Conservation (phyloP, 1,140 invertebrate species). For the Drosophila pachea region DNA sequence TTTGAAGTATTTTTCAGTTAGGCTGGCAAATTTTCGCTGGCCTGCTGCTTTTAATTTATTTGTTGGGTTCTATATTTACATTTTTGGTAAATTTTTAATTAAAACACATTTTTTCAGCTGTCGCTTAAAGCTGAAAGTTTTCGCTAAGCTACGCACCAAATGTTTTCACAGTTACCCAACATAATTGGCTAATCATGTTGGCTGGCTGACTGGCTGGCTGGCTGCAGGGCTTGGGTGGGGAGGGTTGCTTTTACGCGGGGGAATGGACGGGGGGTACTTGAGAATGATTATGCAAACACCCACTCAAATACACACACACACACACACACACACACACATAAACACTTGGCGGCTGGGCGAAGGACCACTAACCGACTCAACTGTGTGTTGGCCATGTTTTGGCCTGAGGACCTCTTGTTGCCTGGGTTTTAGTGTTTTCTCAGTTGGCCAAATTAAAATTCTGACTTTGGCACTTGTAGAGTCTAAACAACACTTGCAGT, state of each 20-base stretch:
- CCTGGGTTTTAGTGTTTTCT: slow-evolving; percentile 18
- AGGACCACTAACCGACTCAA: slow-evolving; percentile 23
- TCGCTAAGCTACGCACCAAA: slow-evolving; percentile 30
- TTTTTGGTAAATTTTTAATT: slow-evolving; percentile 68
- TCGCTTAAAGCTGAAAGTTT: slow-evolving; percentile 55
- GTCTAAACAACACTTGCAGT: slow-evolving; percentile 24
- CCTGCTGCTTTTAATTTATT: slow-evolving; percentile 30
- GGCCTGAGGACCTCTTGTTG: slow-evolving; percentile 22
- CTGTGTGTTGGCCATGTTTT: slow-evolving; percentile 30
- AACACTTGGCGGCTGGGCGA: neutral
- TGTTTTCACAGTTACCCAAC: slow-evolving; percentile 43
- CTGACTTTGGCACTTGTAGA: slow-evolving; percentile 73
- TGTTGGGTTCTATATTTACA: slow-evolving; percentile 14
- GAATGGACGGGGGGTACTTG: slow-evolving; percentile 21
- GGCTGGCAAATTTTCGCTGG: slow-evolving; percentile 8
- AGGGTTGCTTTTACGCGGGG: neutral
- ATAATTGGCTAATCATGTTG: slow-evolving; percentile 70
- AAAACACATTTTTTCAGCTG: slow-evolving; percentile 68
- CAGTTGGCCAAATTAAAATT: slow-evolving; percentile 67
- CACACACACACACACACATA: slow-evolving; percentile 12
- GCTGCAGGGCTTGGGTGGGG: neutral
- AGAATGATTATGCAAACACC: slow-evolving; percentile 48
- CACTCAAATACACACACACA: slow-evolving; percentile 26
- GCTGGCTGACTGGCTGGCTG: neutral
- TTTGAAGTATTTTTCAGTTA: too few species aligned